Conservation (phyloP, 1,140 invertebrate species). For the Protaetia brevitarsis region DNA sequence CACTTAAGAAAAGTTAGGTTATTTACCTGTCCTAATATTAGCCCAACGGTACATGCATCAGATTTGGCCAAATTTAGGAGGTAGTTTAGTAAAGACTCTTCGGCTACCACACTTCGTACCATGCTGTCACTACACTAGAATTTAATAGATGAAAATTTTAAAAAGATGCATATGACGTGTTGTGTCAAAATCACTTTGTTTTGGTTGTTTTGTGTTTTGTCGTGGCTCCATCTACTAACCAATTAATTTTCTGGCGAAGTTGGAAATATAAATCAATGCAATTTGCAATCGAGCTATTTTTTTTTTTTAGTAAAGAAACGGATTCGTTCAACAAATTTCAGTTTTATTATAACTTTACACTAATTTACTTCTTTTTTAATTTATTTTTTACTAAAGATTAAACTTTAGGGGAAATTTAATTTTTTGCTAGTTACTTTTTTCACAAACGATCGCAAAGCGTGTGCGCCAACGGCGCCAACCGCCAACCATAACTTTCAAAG, state of each 20-base stretch:
- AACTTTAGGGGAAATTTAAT: no score
- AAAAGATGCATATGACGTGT: neutral
- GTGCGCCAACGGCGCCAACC: no score
- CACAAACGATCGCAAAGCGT: no score
- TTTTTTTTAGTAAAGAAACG: no score
- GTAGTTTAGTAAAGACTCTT: constrained; percentile 51
- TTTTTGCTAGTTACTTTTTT: no score
- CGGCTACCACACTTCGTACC: constrained; percentile 52
- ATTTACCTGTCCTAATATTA: constrained; percentile 66
- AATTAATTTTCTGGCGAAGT: no score
- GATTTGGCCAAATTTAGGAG: constrained; percentile 47
- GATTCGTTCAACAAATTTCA: no score
- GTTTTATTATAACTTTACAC: no score
- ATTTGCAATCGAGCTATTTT: neutral
- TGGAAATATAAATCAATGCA: no score
- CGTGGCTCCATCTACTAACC: neutral
- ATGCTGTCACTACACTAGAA: constrained; percentile 39
- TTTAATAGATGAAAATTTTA: neutral
- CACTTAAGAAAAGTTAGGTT: constrained; percentile 31
- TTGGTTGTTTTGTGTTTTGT: neutral
- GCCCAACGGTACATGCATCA: constrained; percentile 59
- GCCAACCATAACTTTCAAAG: no score
- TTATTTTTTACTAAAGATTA: no score
- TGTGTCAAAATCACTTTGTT: constrained; percentile 10
- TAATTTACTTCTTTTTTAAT: no score